A percentile compares a stretch with the other conserved stretches of the same genome.
Evolutionary conservation across 2,113 vertebrate genomes (phyloP).

Genomic region (Rhizomys pruinosus): DNA sequence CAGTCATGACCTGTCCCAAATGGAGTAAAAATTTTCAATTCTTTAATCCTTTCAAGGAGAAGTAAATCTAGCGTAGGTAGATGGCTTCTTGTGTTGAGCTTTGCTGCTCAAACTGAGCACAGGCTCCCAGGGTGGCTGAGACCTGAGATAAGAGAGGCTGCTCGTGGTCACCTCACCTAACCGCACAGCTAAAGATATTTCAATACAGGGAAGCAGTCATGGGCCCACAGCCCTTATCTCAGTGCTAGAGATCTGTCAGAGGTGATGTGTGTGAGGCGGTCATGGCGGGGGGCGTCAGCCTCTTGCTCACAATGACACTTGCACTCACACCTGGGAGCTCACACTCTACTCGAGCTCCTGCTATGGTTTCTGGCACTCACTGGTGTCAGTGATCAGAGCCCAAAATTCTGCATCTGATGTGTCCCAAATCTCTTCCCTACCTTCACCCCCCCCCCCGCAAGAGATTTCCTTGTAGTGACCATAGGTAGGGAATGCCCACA

Average conservation of each 20-base stretch:
- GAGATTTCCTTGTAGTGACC: neutral
- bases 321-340: fast-evolving
- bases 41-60: neutral
- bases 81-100: neutral
- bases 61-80: fast-evolving
- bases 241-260: too few species aligned
- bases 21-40: too few species aligned
- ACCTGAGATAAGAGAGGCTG: neutral
- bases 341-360: neutral
- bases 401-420: too few species aligned
- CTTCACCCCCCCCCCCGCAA: neutral
- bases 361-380: fast-evolving
- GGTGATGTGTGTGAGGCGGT: neutral
- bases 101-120: neutral
- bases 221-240: too few species aligned
- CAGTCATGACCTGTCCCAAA: too few species aligned
- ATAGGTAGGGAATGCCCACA: neutral
- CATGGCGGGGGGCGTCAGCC: neutral
- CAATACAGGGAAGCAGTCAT: neutral
- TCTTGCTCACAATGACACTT: neutral
- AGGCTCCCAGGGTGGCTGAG: fast-evolving
- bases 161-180: fast-evolving
- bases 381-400: neutral
- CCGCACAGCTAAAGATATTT: fast-evolving
- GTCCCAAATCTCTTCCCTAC: too few species aligned